phyloP scores from a whole-genome alignment of 2,888 invertebrate species.

The Candidula unifasciata region DNA sequence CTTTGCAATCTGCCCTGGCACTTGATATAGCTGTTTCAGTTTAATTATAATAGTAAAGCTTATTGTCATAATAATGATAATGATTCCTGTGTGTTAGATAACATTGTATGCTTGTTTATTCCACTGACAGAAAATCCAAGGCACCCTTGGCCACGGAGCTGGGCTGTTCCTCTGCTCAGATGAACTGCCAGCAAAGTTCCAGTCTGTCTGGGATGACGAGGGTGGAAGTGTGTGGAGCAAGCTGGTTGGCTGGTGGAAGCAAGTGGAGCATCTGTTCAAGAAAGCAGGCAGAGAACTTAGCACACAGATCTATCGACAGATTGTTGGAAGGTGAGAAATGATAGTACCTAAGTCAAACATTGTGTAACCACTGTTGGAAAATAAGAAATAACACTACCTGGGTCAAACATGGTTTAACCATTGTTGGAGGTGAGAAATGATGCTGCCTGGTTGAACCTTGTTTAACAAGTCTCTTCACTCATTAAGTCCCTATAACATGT shows the following conservation, averaged over 20 bases:
- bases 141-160: conserved; percentile 32
- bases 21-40: too few relatives aligned
- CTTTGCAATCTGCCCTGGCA: too few relatives aligned
- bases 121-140: neutral
- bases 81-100: neutral
- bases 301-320: conserved; percentile 40
- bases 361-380: too few relatives aligned
- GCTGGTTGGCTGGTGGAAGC: conserved; percentile 49
- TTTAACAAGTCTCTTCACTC: too few relatives aligned
- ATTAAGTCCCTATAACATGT: too few relatives aligned
- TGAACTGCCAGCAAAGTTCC: conserved; percentile 43
- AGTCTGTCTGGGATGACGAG: conserved; percentile 41
- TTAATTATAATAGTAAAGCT: too few relatives aligned
- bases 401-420: too few relatives aligned
- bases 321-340: conserved; percentile 47
- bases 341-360: too few relatives aligned
- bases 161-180: conserved; percentile 49
- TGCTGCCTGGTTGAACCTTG: too few relatives aligned
- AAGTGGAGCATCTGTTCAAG: neutral
- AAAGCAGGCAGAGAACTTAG: neutral
- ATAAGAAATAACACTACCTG: too few relatives aligned
- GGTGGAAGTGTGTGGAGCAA: conserved; percentile 4
- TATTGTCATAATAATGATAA: too few relatives aligned
- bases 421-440: too few relatives aligned
- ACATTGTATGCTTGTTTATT: neutral